Evolutionary conservation across 2,113 vertebrate genomes (phyloP).

Genomic region (Catharus bicknelli): DNA sequence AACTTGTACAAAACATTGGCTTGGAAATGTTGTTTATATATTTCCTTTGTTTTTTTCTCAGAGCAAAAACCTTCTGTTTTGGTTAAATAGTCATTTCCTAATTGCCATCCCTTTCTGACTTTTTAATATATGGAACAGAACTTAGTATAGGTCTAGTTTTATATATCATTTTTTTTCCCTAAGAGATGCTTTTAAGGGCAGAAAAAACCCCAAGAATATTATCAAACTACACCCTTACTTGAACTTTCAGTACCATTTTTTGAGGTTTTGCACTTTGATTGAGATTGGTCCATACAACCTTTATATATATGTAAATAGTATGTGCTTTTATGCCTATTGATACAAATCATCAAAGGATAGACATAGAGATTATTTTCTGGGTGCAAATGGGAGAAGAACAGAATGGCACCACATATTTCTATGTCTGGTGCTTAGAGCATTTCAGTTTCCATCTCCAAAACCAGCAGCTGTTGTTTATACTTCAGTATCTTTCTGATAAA

Average conservation of each 20-base stretch:
- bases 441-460: slow-evolving; percentile 18
- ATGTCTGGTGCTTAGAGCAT: not conserved
- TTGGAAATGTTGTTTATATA: not conserved
- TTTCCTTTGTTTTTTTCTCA: not conserved
- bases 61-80: not conserved
- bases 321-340: not conserved
- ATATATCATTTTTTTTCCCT: not conserved
- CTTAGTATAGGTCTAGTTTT: not conserved
- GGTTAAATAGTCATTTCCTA: not conserved
- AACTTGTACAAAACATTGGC: rapidly evolving
- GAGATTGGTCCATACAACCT: not conserved
- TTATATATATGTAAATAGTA: not conserved
- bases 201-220: rapidly evolving
- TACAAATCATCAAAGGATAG: not conserved
- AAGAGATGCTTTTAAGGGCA: not conserved
- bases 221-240: not conserved
- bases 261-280: not conserved
- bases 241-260: not conserved
- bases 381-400: not conserved
- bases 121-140: not conserved
- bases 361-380: not conserved
- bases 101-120: not conserved
- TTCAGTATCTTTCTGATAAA: slow-evolving; percentile 17
- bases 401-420: not conserved
- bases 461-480: not conserved